Conservation (phyloP, 2,113 vertebrate genomes). For the Oophaga pumilio region DNA sequence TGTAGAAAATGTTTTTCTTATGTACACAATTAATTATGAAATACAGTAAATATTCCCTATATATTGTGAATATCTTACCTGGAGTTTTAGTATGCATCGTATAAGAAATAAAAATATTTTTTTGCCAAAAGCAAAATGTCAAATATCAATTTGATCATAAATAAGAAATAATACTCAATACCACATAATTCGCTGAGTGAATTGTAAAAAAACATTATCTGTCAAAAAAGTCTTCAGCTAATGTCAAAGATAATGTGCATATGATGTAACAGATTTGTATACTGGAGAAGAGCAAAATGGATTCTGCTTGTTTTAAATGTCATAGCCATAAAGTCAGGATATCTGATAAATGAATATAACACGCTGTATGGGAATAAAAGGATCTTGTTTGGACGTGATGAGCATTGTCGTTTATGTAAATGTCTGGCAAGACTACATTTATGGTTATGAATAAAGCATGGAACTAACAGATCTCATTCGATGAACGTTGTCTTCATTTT, state of each 20-base stretch:
- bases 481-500: background rate
- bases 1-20: too few species aligned
- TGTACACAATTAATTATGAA: too few species aligned
- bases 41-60: too few species aligned
- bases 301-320: slow-evolving; percentile 23
- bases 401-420: slow-evolving; percentile 5
- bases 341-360: background rate
- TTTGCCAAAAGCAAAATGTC: background rate
- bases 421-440: background rate
- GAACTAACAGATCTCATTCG: background rate
- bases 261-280: background rate
- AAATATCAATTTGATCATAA: background rate
- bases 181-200: background rate
- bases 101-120: background rate
- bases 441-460: background rate
- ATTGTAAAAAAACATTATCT: background rate
- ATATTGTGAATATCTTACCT: too few species aligned
- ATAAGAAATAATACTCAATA: background rate
- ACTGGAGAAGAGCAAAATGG: background rate
- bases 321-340: background rate
- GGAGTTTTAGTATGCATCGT: too few species aligned
- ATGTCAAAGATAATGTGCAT: background rate
- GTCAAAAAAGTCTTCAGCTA: background rate
- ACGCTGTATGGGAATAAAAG: background rate
- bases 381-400: background rate